These are phyloP conservation scores for Thymelicus acteon DNA, from an alignment of 2,888 invertebrate genomes.

Conservation along the genomic window DNA sequence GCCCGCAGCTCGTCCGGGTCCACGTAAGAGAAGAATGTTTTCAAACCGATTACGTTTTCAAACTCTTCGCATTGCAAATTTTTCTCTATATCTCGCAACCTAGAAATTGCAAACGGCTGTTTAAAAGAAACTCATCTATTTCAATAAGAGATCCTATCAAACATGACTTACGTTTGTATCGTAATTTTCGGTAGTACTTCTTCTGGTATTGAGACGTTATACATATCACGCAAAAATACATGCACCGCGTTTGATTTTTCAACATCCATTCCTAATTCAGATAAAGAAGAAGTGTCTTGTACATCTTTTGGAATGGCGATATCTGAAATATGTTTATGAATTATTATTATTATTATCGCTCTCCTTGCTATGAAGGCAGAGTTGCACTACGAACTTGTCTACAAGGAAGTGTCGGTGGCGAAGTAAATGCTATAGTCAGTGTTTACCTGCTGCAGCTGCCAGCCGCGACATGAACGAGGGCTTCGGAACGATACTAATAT, in stretches of 20 bases:
- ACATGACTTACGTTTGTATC: conserved; percentile 44
- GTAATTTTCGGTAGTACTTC: conserved; percentile 43
- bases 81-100: conserved; percentile 25
- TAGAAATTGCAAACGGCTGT: background rate
- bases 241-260: conserved; percentile 40
- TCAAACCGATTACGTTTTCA: conserved; percentile 46
- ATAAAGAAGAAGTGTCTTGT: conserved; percentile 16
- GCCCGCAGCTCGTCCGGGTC: conserved; percentile 55
- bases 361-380: background rate
- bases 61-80: conserved; percentile 14
- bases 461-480: conserved; percentile 5
- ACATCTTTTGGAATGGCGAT: conserved; percentile 19
- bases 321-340: conserved; percentile 4
- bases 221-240: conserved; percentile 40
- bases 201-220: conserved; percentile 40
- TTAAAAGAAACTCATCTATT: background rate
- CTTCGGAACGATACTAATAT: background rate
- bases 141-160: background rate
- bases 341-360: background rate
- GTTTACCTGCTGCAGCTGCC: conserved; percentile 20
- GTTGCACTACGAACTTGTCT: too few species aligned
- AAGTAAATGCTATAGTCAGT: too few species aligned
- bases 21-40: conserved; percentile 50
- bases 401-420: too few species aligned
- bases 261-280: conserved; percentile 44